Base-by-base conservation (phyloP, 2,113 vertebrate genomes). In the Xyrauchen texanus region DNA sequence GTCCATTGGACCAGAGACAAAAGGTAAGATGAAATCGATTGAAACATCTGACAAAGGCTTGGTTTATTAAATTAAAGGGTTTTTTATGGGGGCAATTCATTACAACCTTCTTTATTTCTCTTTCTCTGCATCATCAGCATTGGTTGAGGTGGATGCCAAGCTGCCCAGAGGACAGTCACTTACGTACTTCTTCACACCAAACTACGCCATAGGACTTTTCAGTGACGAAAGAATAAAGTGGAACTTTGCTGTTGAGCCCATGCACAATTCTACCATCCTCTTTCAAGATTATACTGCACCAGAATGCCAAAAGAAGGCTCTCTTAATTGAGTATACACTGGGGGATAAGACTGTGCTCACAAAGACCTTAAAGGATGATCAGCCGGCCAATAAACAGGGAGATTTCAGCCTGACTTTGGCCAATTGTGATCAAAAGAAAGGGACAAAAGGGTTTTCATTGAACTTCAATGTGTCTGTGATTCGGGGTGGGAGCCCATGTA, bases 381-480 rank as follows among this genome's bases (percentile, higher is more conserved):
- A 96, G 84, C 95, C 95, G 0, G 81, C 81, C 67, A 93, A 95
- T 79, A 91, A 94, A 16, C 88, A 93, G 45, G 94, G 95, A 69
- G 91, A 88, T 84, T 98, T 98, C 89, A 93, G 89, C 72, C 87
- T 99, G 88, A 89, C 93, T 58, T 88, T 98, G 78, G 91, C 87
- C 78, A 97, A 95, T 84, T 99, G 98, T 1, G 87, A 95, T 45
- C 92, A 94, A 74, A 93, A 90, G 68, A 83, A 0, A 3, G 91
- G 76, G 0, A 63, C n/a, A 0, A 90, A 90, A 0, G 80, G 89
- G 16, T 94, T 96, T 77, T 82, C 83, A 6, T 85, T 96, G 68
- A 90, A 86, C 6, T 96, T 96, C 84, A 89, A 80, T 0, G 94
- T 98, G 0, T 69, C 93, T 0, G 89, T 96, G 45, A 86, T 90